Percentiles rank a stretch among this genome's conserved stretches.
These are phyloP conservation scores for Limnodromus scolopaceus DNA, from an alignment of 2,797 vertebrate species.

Conservation along the genomic window DNA sequence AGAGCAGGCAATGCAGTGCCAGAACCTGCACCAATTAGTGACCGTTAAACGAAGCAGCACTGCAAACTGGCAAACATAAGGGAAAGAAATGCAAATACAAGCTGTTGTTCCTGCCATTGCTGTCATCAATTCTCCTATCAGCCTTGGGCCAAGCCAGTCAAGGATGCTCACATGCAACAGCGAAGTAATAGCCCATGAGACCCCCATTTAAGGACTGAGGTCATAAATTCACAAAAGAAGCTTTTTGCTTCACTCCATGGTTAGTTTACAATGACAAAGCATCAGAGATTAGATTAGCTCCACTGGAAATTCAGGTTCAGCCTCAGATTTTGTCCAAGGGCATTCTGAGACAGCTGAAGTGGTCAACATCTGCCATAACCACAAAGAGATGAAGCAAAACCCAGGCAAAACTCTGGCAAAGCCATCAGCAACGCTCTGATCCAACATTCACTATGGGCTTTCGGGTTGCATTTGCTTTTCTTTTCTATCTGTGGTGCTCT, in stretches of 20 bases:
- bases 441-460: neutral
- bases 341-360: neutral
- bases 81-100: neutral
- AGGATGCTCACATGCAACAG: neutral
- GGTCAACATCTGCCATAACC: neutral
- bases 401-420: neutral
- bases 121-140: neutral
- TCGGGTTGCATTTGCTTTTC: neutral
- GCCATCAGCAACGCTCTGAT: neutral
- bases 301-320: neutral
- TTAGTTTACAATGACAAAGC: neutral
- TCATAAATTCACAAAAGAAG: neutral
- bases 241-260: neutral
- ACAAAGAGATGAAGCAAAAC: neutral
- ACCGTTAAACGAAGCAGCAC: neutral
- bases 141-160: neutral
- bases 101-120: neutral
- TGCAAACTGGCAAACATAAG: neutral
- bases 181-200: neutral
- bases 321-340: neutral
- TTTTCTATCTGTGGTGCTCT: neutral
- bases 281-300: neutral
- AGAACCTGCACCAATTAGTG: neutral
- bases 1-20: neutral
- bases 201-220: neutral